Evolutionary conservation across 2,113 vertebrate species (phyloP).

Genomic region (Emberiza fucata): DNA sequence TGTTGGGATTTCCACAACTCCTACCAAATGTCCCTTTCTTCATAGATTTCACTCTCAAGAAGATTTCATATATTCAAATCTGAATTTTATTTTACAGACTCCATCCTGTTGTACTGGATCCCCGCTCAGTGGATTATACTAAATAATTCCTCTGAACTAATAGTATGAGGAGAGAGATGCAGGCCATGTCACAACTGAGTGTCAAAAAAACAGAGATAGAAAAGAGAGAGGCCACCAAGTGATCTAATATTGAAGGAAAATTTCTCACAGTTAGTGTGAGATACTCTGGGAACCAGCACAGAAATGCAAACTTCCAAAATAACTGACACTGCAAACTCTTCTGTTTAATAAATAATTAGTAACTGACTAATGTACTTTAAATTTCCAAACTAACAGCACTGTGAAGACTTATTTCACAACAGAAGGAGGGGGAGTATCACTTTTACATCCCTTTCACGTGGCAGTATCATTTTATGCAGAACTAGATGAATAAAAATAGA

Average conservation of each 20-base stretch:
- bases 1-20: neutral
- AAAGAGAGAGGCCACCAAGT: neutral
- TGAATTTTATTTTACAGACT: neutral
- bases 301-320: neutral
- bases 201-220: neutral
- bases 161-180: neutral
- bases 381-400: neutral
- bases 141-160: neutral
- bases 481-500: neutral
- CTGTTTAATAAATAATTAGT: constrained; percentile 32
- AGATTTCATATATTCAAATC: neutral
- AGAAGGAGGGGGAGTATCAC: neutral
- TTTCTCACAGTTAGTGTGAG: neutral
- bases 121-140: neutral
- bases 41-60: neutral
- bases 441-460: neutral
- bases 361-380: neutral
- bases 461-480: neutral
- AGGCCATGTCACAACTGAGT: neutral
- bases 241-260: neutral
- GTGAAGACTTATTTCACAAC: neutral
- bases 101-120: neutral
- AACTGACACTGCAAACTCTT: neutral
- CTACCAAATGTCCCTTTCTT: neutral
- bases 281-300: neutral